A percentile compares a stretch with the other conserved stretches of the same genome.
phyloP scores from a whole-genome alignment of 2,113 vertebrate genomes.

The Acinonyx jubatus region DNA sequence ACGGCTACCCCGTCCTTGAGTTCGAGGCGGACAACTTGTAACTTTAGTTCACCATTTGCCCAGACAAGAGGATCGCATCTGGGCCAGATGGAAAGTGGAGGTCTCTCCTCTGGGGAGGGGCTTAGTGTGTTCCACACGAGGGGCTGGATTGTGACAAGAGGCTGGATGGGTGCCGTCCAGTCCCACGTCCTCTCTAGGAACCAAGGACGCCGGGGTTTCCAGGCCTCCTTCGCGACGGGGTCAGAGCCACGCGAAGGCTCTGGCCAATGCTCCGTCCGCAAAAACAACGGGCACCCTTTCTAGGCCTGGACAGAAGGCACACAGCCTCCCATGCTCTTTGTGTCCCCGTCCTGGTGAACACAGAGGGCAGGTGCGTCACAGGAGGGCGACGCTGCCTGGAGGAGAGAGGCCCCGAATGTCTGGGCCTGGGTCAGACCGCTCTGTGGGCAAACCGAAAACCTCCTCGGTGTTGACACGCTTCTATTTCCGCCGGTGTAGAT shows the following conservation, averaged over 20 bases:
- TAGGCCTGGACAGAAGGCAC: neutral
- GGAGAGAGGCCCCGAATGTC: neutral
- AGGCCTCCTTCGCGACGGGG: rapidly evolving
- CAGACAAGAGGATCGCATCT: too few relatives aligned
- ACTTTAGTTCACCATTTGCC: neutral
- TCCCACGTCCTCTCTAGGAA: too few relatives aligned
- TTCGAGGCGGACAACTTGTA: rapidly evolving
- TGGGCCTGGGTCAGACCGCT: rapidly evolving
- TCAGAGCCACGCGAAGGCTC: neutral
- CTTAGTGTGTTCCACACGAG: neutral
- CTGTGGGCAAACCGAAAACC: neutral
- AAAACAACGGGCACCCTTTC: rapidly evolving
- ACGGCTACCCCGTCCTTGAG: too few relatives aligned
- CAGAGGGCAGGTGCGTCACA: neutral
- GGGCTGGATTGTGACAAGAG: rapidly evolving
- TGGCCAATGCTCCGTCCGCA: rapidly evolving
- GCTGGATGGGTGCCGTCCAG: rapidly evolving
- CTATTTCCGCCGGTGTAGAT: neutral
- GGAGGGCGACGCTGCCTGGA: rapidly evolving
- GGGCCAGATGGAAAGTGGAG: too few relatives aligned
- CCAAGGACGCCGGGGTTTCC: neutral
- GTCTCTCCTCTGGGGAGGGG: too few relatives aligned
- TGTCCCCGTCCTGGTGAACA: rapidly evolving
- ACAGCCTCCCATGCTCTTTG: neutral
- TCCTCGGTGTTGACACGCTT: rapidly evolving